Evolutionary conservation across 2,888 invertebrate genomes (phyloP), one percentile per base, ranked within the genome.

Genomic region (Norana najaformis): DNA sequence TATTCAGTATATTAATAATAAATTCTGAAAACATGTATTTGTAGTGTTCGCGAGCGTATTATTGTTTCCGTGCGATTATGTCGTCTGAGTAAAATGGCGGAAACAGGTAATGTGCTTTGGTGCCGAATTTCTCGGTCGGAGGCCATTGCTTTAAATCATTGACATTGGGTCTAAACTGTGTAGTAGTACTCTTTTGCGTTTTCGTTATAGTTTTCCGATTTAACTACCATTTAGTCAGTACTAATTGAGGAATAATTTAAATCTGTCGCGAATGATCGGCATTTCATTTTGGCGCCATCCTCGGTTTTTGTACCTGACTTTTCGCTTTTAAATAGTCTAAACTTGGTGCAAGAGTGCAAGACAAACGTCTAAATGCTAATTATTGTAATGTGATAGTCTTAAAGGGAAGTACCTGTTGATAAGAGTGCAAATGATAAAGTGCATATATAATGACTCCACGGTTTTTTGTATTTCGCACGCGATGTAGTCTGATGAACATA

Each of bases 401-500:
- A 69, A 69, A 69, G 69, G 30, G 69, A 69, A 69, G 30, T 69
- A 69, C 11, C 5, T 69, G 69, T 69, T n/a, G 69, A 69, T 69
- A 30, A 30, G 69, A 69, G 6, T n/a, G n/a, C n/a, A 69, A 69
- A 30, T 11, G 8, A 69, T 69, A 0, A 69, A 69, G 11, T 23
- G 69, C 1, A n/a, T 69, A n/a, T 69, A n/a, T 0, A 69, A 69
- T n/a, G 69, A 8, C 69, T 69, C 69, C n/a, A 69, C 8, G 69
- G 30, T 69, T 69, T 41, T 69, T 69, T 69, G 30, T n/a, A 69
- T 69, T 69, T 69, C n/a, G 3, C n/a, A 8, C 6, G 1, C 30
- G 23, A 38, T 41, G 36, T 85, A 91, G 90, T 90, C 90, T 88
- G 92, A 91, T 89, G 93, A 93, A 91, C 95, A 95, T 92, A 94